Evolutionary conservation across 2,888 invertebrate species (phyloP).

Genomic region (Pediacus dermestoides): DNA sequence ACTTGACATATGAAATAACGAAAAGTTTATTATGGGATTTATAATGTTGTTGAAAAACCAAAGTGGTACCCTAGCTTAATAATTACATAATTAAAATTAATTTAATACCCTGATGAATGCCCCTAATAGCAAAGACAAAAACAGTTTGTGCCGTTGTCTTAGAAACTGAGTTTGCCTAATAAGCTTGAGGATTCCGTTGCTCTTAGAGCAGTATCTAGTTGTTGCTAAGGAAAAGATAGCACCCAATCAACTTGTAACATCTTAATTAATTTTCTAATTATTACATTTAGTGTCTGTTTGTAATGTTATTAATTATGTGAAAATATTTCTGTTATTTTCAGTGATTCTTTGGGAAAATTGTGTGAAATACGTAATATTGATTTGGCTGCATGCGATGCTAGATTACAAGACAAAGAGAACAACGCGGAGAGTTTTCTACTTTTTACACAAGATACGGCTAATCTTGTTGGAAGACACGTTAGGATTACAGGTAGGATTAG

Average conservation of each 20-base stretch:
- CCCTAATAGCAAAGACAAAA: too few species aligned
- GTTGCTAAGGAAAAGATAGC: too few species aligned
- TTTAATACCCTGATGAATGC: constrained; percentile 8
- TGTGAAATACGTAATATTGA: constrained; percentile 66
- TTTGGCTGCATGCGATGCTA: constrained; percentile 59
- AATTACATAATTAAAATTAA: too few species aligned
- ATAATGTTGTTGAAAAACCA: too few species aligned
- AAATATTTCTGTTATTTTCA: constrained; percentile 47
- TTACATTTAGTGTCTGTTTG: too few species aligned
- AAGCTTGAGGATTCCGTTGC: constrained; percentile 10
- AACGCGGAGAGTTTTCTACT: constrained; percentile 59
- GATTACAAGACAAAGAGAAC: constrained; percentile 62
- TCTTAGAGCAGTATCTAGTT: constrained; percentile 15
- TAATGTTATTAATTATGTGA: too few species aligned
- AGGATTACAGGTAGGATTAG: constrained; percentile 62
- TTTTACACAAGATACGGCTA: constrained; percentile 57
- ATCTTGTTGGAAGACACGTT: constrained; percentile 64
- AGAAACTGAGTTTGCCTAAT: constrained; percentile 14
- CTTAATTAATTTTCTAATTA: constrained; percentile 17
- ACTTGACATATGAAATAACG: too few species aligned
- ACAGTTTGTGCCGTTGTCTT: constrained; percentile 23
- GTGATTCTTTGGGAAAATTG: constrained; percentile 61
- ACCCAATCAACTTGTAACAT: constrained; percentile 16
- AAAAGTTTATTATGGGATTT: too few species aligned
- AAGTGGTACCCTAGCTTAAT: too few species aligned